phyloP scores from a whole-genome alignment of 2,113 vertebrate genomes.

The Conger conger region DNA sequence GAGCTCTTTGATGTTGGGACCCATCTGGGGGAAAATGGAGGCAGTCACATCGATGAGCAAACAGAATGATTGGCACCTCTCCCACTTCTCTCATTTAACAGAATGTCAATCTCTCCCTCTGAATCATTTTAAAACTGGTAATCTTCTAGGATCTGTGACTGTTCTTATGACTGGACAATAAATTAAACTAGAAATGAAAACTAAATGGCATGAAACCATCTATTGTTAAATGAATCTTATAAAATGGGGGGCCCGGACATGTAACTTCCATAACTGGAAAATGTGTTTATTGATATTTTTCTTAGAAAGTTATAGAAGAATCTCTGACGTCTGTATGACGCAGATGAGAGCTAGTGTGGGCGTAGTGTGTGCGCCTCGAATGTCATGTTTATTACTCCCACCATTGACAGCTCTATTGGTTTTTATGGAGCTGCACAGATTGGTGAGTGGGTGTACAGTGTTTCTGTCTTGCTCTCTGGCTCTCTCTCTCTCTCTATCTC shows the following conservation, averaged over 20 bases:
- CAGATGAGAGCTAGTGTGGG: slow-evolving; percentile 63
- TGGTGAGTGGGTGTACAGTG: slow-evolving; percentile 62
- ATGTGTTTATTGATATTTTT: slow-evolving; percentile 55
- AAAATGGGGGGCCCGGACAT: neutral
- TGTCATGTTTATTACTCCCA: slow-evolving; percentile 47
- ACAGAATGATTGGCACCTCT: slow-evolving; percentile 22
- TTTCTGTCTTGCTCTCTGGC: slow-evolving; percentile 52
- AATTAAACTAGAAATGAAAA: neutral
- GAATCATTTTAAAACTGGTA: neutral
- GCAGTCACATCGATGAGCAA: slow-evolving; percentile 5
- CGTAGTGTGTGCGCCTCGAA: slow-evolving; percentile 52
- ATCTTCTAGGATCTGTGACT: neutral
- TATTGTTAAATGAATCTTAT: neutral
- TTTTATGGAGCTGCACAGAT: slow-evolving; percentile 59
- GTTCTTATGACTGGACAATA: neutral
- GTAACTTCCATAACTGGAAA: slow-evolving; percentile 31
- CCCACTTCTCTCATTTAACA: neutral
- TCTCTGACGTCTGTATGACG: slow-evolving; percentile 65
- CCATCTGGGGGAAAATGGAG: slow-evolving; percentile 73
- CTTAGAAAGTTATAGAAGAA: slow-evolving; percentile 49
- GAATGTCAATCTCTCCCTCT: neutral
- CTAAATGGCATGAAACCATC: neutral
- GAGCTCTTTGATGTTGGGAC: slow-evolving; percentile 84
- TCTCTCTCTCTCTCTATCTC: slow-evolving; percentile 33
- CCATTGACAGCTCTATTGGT: slow-evolving; percentile 54